Conservation (phyloP, 2,888 invertebrate species). For the Mongoloraphidia duomilia region DNA sequence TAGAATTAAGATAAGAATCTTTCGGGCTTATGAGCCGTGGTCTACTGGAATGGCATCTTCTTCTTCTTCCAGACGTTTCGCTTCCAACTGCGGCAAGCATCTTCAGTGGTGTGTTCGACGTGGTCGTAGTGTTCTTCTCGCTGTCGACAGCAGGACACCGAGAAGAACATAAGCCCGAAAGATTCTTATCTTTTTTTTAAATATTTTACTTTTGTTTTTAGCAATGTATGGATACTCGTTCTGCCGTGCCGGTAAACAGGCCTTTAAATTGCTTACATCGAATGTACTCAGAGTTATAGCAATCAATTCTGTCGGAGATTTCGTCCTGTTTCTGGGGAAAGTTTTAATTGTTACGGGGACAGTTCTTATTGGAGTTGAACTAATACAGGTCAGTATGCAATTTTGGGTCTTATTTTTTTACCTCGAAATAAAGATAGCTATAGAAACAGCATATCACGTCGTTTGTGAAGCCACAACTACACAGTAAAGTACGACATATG, state of each 20-base stretch:
- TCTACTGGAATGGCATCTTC: too few species aligned
- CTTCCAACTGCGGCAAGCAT: too few species aligned
- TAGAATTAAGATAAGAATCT: too few species aligned
- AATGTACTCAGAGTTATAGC: slow-evolving; percentile 52
- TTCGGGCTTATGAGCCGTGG: too few species aligned
- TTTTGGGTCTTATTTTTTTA: neutral
- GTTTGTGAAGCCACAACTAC: too few species aligned
- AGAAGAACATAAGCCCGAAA: too few species aligned
- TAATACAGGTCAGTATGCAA: slow-evolving; percentile 35
- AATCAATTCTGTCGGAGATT: slow-evolving; percentile 62
- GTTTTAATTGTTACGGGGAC: slow-evolving; percentile 46
- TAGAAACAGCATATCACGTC: neutral
- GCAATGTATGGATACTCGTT: slow-evolving; percentile 53
- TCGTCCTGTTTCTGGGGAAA: slow-evolving; percentile 54
- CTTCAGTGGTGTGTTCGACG: too few species aligned
- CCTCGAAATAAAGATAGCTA: neutral
- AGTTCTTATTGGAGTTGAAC: slow-evolving; percentile 42
- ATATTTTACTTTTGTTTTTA: slow-evolving; percentile 22
- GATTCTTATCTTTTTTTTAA: too few species aligned
- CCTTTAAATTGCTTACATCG: slow-evolving; percentile 41
- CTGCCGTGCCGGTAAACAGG: slow-evolving; percentile 44
- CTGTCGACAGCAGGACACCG: too few species aligned
- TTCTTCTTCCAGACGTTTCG: too few species aligned
- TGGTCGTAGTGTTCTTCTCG: too few species aligned
- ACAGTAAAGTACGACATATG: too few species aligned